phyloP scores from a whole-genome alignment of 2,113 vertebrate genomes.

The Alethe castanea region DNA sequence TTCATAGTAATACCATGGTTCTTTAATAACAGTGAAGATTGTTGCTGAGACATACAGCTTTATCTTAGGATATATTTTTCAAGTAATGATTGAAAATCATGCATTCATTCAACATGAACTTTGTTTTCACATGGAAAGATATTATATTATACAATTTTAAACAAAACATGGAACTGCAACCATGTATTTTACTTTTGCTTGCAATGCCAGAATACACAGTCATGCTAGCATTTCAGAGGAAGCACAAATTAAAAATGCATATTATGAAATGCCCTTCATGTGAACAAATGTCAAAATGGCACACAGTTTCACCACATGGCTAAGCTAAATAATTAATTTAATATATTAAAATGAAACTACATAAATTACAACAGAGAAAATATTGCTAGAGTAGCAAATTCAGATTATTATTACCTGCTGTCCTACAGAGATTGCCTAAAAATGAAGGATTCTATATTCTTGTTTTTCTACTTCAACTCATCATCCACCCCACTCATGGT shows the following conservation, averaged over 20 bases:
- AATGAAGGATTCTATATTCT: not conserved
- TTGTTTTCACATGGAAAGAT: not conserved
- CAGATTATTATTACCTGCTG: constrained; percentile 4
- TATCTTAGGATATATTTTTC: not conserved
- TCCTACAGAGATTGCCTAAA: not conserved
- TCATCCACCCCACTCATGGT: not conserved
- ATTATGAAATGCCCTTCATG: constrained; percentile 6
- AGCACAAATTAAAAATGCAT: not conserved
- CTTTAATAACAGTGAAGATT: not conserved
- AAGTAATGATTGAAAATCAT: constrained; percentile 5
- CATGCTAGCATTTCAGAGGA: not conserved
- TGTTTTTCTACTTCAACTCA: constrained; percentile 5
- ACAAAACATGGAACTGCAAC: not conserved
- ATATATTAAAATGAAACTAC: not conserved
- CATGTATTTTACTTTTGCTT: not conserved
- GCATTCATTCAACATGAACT: constrained; percentile 25
- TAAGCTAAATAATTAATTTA: not conserved
- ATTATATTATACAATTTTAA: not conserved
- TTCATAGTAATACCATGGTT: not conserved
- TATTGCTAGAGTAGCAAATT: not conserved
- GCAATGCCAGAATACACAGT: not conserved
- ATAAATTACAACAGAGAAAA: not conserved
- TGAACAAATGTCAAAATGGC: constrained; percentile 3
- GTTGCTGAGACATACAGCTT: not conserved
- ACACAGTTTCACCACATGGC: not conserved